Percentiles rank a stretch among this genome's conserved stretches.
Evolutionary conservation across 2,113 vertebrate species (phyloP).

Genomic region (Spheniscus mendiculus): DNA sequence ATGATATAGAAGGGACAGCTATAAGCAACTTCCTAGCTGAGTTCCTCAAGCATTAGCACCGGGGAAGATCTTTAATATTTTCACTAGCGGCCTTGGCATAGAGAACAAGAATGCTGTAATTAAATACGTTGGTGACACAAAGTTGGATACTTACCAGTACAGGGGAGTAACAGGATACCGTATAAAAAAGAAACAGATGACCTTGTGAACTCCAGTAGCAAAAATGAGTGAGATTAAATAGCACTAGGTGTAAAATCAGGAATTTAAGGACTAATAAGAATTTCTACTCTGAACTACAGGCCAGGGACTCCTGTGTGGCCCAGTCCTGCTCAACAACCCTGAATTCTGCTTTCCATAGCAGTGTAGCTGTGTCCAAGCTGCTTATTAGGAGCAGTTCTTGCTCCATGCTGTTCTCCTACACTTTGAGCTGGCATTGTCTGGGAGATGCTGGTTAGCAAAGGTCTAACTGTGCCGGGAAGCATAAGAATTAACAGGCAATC

Average conservation of each 20-base stretch:
- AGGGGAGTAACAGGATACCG: not conserved
- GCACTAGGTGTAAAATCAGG: not conserved
- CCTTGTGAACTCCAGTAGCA: not conserved
- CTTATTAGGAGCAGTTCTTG: not conserved
- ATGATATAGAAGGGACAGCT: not conserved
- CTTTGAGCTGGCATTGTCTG: not conserved
- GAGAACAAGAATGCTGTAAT: not conserved
- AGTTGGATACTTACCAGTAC: not conserved
- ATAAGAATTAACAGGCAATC: not conserved
- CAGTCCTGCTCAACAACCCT: not conserved
- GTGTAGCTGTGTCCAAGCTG: not conserved
- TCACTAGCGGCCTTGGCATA: not conserved
- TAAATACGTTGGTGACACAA: not conserved
- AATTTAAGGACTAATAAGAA: not conserved
- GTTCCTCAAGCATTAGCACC: not conserved
- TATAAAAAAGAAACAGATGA: not conserved
- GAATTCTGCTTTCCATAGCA: not conserved
- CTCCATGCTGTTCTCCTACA: not conserved
- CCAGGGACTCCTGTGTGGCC: not conserved
- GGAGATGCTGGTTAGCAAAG: not conserved
- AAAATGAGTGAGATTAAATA: not conserved
- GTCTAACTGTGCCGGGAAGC: not conserved
- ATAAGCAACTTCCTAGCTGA: not conserved
- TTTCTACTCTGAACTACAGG: not conserved
- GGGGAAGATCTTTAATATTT: not conserved